These are phyloP conservation scores for Tiliqua scincoides DNA, from an alignment of 2,113 vertebrate species.

Conservation along the genomic window DNA sequence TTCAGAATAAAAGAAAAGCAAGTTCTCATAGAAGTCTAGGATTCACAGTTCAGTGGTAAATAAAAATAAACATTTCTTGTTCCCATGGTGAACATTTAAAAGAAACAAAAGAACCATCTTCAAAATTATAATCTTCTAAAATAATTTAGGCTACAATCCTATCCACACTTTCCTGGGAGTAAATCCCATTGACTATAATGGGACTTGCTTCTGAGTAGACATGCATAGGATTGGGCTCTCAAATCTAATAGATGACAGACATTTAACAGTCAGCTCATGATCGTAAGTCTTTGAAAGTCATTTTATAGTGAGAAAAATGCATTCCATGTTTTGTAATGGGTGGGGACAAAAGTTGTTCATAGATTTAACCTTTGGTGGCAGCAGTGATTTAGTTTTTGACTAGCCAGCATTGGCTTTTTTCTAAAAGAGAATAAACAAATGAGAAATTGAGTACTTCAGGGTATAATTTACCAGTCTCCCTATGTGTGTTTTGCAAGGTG, in stretches of 20 bases:
- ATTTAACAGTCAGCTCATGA: background rate
- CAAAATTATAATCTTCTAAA: background rate
- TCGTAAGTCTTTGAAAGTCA: background rate
- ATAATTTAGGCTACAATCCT: no score
- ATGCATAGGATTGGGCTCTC: no score
- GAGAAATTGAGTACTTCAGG: background rate
- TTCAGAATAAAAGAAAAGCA: background rate
- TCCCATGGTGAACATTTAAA: background rate
- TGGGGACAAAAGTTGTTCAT: slow-evolving; percentile 32
- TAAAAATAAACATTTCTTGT: background rate
- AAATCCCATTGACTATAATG: no score
- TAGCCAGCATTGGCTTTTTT: background rate
- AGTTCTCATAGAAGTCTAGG: background rate
- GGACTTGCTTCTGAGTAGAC: no score
- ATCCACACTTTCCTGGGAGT: no score
- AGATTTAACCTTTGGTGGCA: slow-evolving; percentile 34
- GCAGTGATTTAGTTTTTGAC: slow-evolving; percentile 37
- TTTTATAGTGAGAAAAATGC: background rate
- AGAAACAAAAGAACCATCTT: background rate
- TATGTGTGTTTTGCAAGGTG: background rate
- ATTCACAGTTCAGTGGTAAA: background rate
- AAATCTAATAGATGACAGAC: background rate
- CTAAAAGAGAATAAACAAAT: slow-evolving; percentile 1
- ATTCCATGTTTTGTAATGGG: slow-evolving; percentile 7
- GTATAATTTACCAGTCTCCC: background rate